Evolutionary conservation across 2,797 vertebrate genomes (phyloP), one percentile per base, ranked within the genome.

Genomic region (Myotis pilosus): DNA sequence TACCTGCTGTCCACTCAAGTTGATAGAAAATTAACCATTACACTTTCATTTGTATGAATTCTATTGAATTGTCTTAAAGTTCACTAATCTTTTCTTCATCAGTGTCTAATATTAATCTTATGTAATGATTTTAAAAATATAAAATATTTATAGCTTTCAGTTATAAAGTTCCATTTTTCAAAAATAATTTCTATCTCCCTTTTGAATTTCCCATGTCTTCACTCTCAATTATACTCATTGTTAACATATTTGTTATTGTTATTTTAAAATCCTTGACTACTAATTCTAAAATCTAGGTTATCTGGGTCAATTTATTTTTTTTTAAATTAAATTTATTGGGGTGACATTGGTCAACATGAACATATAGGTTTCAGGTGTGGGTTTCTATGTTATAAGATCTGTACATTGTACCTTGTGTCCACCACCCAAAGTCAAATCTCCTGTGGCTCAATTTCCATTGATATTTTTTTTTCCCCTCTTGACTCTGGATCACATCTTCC

Each of bases 251-350:
- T 69, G 25, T 53, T 20, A 66, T 75, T 66, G 20, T 64, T 91
- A 55, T 75, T 92, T 78, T 75, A 60, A 91, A 84, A 53, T 53
- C 22, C 3, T 75, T 66, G 44, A n/a, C 25, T 38, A 49, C 41
- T 83, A 49, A 41, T 84, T 91, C 69, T 75, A n/a, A 84, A 91
- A 64, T 83, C 28, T 91, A 49, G 55, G 44, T 91, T 15, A 66
- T 20, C 28, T 75, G 28, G 28, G 22, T 75, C 15, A 84, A 30
- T 64, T 57, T 25, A 36, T 64, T 57, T 25, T 7, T 53, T 51
- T 51, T 51, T 22, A 22, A 57, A 25, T 57, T 57, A 57, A 60
- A 60, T 60, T 28, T 60, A 6, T 60, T 28, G 23, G 53, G 53
- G 53, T 55, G 53, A 55, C 53, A 55, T 22, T 55, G 53, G 5